Percentiles rank a stretch among this genome's conserved stretches.
phyloP scores from a whole-genome alignment of 2,797 vertebrate genomes.

The Lagocephalus sceleratus region DNA sequence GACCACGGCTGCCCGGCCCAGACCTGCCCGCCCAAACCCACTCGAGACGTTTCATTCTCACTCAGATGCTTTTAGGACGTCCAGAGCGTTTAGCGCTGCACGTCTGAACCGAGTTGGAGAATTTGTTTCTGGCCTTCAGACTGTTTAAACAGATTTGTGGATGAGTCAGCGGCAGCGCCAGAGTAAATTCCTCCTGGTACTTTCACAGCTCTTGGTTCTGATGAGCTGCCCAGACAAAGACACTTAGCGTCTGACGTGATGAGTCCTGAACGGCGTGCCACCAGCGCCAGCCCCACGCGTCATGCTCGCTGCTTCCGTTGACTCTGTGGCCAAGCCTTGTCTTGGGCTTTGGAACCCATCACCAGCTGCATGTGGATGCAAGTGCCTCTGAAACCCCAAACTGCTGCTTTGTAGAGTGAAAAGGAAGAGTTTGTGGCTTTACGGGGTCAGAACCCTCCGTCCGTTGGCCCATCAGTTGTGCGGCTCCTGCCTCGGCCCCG shows the following conservation, averaged over 20 bases:
- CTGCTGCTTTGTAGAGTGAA: too few species aligned
- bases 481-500: not conserved
- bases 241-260: slow-evolving; percentile 32
- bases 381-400: too few species aligned
- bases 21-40: too few species aligned
- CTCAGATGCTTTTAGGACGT: too few species aligned
- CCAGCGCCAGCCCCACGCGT: slow-evolving; percentile 11
- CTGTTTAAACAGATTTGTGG: slow-evolving; percentile 16
- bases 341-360: not conserved
- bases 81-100: too few species aligned
- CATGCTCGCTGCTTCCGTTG: slow-evolving; percentile 6
- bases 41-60: too few species aligned
- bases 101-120: not conserved
- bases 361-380: too few species aligned
- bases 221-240: slow-evolving; percentile 26
- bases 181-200: slow-evolving; percentile 29
- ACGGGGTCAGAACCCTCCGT: not conserved
- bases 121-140: slow-evolving; percentile 1
- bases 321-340: not conserved
- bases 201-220: slow-evolving; percentile 32
- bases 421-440: too few species aligned
- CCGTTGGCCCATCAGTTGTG: not conserved
- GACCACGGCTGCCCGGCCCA: too few species aligned
- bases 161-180: slow-evolving; percentile 24
- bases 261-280: slow-evolving; percentile 25